Evolutionary conservation across 2,797 vertebrate species (phyloP), one percentile per base, ranked within the genome.

Genomic region (Anguilla megastoma): DNA sequence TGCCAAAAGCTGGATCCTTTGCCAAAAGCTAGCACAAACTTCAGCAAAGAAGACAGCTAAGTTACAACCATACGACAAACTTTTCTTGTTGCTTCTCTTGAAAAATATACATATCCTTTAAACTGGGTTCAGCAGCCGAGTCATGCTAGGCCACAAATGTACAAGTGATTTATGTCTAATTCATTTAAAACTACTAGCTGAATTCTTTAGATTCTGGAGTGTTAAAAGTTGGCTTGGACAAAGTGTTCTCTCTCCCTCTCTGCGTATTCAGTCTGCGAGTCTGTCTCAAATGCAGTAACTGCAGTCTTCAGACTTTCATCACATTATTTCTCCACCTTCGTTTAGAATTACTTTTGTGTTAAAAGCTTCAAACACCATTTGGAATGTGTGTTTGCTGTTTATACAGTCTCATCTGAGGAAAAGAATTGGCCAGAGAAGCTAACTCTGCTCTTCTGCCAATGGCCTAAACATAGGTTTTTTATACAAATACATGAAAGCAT

Each of bases 131-230:
- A 82, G 7, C 79, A 50, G 79, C 79, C 7, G 79, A 48, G 41
- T 45, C 45, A 45, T 82, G 79, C 41, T 82, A n/a, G 18, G 79
- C 79, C 79, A 82, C 79, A 48, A 82, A 82, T 10, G 18, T n/a
- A 82, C 79, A 82, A 50, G 21, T 21, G 24, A 82, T 24, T 50
- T 21, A 82, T 82, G 79, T 82, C 79, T 50, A 41, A 48, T n/a
- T 82, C 41, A 50, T n/a, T 82, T 82, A 82, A 82, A 82, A 82
- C 79, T 82, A 82, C 79, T 21, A 10, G 79, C 79, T 82, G 79
- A 82, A 82, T 82, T 82, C 79, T 82, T 82, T 30, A 82, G 41
- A 82, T 82, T 50, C 41, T 16, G 45, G 41, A 50, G 45, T 3
- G 41, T 82, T 82, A 50, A 82, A 45, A 82, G 41, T 82, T 82